Conservation (phyloP, 1,140 invertebrate species). For the Hylaeus anthracinus region DNA sequence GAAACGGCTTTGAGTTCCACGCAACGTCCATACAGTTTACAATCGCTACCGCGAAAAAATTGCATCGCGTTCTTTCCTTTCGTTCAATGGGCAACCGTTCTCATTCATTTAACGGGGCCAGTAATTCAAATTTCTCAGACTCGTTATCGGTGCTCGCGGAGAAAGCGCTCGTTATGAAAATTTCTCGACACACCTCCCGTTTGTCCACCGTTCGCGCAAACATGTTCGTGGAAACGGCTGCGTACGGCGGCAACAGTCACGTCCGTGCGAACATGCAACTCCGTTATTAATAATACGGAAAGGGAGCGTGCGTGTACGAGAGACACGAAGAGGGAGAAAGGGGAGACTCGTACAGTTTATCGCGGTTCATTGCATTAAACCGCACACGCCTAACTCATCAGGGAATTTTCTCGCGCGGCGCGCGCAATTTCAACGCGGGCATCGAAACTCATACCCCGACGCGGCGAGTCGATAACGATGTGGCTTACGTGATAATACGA, state of each 20-base stretch:
- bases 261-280: slow-evolving; percentile 29
- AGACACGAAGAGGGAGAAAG: background rate
- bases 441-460: background rate
- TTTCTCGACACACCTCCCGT: background rate
- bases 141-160: background rate
- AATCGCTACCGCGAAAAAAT: background rate
- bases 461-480: slow-evolving; percentile 23
- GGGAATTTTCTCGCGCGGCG: slow-evolving; percentile 24
- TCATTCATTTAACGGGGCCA: background rate
- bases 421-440: slow-evolving; percentile 27
- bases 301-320: background rate
- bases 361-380: slow-evolving; percentile 29
- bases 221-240: slow-evolving; percentile 15
- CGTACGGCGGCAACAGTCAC: slow-evolving; percentile 1
- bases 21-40: slow-evolving; percentile 14
- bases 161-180: slow-evolving; percentile 5
- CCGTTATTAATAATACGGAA: slow-evolving; percentile 39
- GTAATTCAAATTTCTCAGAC: background rate
- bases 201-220: slow-evolving; percentile 13
- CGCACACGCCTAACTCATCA: background rate
- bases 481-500: background rate
- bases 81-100: background rate
- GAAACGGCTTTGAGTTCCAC: background rate
- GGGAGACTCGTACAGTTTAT: slow-evolving; percentile 13
- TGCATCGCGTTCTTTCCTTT: background rate